These are phyloP conservation scores for Aeoliscus strigatus DNA, from an alignment of 2,797 vertebrate species.

Conservation along the genomic window DNA sequence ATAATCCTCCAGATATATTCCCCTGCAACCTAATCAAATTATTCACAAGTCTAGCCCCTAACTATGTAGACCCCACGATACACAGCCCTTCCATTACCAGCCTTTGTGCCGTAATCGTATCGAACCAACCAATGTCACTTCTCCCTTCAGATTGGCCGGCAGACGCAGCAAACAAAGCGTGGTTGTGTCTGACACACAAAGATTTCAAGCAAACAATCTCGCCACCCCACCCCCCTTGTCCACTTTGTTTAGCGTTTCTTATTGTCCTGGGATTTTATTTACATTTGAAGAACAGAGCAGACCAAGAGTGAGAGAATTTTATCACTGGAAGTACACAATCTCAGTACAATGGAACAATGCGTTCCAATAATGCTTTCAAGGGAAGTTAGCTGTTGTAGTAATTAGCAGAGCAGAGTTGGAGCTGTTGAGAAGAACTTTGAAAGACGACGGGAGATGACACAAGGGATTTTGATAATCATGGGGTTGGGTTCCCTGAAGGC, in stretches of 20 bases:
- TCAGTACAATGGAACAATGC: constrained; percentile 64
- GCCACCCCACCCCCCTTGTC: constrained; percentile 57
- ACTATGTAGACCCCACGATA: constrained; percentile 74
- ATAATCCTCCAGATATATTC: constrained; percentile 87
- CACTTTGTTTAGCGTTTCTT: constrained; percentile 66
- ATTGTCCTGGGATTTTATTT: constrained; percentile 66
- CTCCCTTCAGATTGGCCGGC: constrained; percentile 72
- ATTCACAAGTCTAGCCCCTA: constrained; percentile 83
- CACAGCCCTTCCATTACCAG: constrained; percentile 75
- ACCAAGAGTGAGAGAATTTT: constrained; percentile 54
- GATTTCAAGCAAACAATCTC: constrained; percentile 67
- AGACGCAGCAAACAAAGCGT: constrained; percentile 64
- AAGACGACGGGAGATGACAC: constrained; percentile 70
- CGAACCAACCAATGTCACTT: constrained; percentile 79
- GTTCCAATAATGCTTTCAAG: constrained; percentile 63
- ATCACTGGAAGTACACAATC: constrained; percentile 60
- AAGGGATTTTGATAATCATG: constrained; percentile 68
- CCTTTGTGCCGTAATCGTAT: constrained; percentile 72
- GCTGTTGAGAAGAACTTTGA: constrained; percentile 66
- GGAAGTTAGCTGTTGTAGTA: constrained; percentile 60
- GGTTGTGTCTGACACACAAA: constrained; percentile 65
- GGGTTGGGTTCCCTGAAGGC: constrained; percentile 60
- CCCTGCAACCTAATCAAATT: constrained; percentile 85
- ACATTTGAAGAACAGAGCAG: constrained; percentile 60
- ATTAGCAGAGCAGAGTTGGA: constrained; percentile 63